phyloP scores from a whole-genome alignment of 2,888 invertebrate species.

The Plagodis dolabraria region DNA sequence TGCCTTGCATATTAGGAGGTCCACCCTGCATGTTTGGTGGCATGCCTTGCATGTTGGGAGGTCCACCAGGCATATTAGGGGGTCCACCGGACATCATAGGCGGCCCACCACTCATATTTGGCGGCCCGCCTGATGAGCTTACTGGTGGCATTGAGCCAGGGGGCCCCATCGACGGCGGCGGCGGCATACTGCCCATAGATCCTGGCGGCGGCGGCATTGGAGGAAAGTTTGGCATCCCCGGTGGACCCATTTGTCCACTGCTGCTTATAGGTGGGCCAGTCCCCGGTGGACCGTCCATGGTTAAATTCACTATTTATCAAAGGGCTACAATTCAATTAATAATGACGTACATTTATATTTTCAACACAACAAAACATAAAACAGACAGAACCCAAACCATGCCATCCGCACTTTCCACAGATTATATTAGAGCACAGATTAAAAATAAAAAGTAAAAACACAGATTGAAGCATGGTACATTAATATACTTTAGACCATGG shows the following conservation, averaged over 20 bases:
- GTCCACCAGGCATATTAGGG: slow-evolving; percentile 36
- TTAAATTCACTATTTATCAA: slow-evolving; percentile 5
- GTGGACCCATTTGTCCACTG: slow-evolving; percentile 63
- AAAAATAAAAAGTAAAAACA: no score
- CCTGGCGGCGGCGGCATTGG: slow-evolving; percentile 69
- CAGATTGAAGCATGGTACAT: no score
- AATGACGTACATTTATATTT: no score
- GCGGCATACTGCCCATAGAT: slow-evolving; percentile 51
- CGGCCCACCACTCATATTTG: slow-evolving; percentile 30
- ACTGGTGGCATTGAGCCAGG: slow-evolving; percentile 64
- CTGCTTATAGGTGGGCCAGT: slow-evolving; percentile 63
- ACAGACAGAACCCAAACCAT: no score
- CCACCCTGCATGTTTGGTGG: slow-evolving; percentile 27
- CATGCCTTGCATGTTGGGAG: slow-evolving; percentile 32
- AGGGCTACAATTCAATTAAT: no score
- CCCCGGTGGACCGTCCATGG: slow-evolving; percentile 77
- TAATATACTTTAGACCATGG: no score
- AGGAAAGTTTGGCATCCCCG: slow-evolving; percentile 63
- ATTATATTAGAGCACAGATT: no score
- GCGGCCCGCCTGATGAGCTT: slow-evolving; percentile 52
- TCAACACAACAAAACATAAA: no score
- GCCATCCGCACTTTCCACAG: no score
- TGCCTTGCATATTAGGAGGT: slow-evolving; percentile 36
- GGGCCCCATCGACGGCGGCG: slow-evolving; percentile 59
- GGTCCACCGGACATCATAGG: slow-evolving; percentile 27